Evolutionary conservation across 1,140 invertebrate species (phyloP), one percentile per base, ranked within the genome.

Genomic region (Trichonephila inaurata): DNA sequence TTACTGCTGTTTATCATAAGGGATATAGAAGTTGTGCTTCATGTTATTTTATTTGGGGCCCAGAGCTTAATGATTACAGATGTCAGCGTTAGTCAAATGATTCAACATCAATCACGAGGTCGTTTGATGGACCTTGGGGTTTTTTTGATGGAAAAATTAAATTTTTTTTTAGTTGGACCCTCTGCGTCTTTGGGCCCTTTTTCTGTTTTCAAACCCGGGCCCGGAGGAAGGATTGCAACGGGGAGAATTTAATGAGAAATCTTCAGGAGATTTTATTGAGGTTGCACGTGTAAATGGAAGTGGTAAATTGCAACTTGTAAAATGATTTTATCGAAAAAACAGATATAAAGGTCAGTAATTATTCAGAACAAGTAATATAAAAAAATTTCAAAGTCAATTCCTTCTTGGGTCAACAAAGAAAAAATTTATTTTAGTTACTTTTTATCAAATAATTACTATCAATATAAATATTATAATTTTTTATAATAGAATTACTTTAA

Each of bases 1-100:
- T 90, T 77, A 81, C 69, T 77, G 89, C 69, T 90, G 89, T 90
- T 90, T 90, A 90, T 90, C 89, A 90, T 81, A 90, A 2, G 58
- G 89, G 89, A 81, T 81, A 77, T 69, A 61, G 51, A 61, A 90
- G 28, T 81, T 90, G 51, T 19, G 69, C 18, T 21, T 81, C 10
- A 81, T 58, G 64, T 90, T 81, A 90, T 90, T 77, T 90, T 90
- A 90, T 90, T 90, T 90, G 62, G 69, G 51, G 64, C 24, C 72
- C 64, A 72, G 7, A 72, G 72, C 69, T 90, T 90, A 66, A 89
- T 89, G 87, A 89, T 69, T 69, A 69, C 87, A 40, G 28, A 64
- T 89, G 87, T 89, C 64, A 72, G 64, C 21, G 61, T 24, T 62
- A 89, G 64, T 89, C 33, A 89, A 89, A 89, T 69, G 87, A 72